These are phyloP conservation scores for Drosophila santomea DNA, from an alignment of 1,140 invertebrate species.

Conservation along the genomic window DNA sequence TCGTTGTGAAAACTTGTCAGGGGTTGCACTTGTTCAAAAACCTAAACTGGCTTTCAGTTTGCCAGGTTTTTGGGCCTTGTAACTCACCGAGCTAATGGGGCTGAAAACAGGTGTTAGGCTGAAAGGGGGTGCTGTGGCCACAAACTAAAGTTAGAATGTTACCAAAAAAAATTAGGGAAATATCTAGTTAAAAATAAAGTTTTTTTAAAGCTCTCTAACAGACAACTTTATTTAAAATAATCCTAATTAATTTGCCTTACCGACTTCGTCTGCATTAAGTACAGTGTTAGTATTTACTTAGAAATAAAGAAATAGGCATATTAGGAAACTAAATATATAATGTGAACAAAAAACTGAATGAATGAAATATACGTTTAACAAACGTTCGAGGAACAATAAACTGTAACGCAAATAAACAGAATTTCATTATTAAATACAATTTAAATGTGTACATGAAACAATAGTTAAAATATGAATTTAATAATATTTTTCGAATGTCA, in stretches of 20 bases:
- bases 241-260: no score
- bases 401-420: not conserved
- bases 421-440: no score
- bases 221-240: not conserved
- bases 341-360: no score
- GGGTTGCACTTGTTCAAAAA: constrained; percentile 34
- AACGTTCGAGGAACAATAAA: no score
- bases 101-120: constrained; percentile 30
- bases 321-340: no score
- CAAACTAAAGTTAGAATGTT: not conserved
- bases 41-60: constrained; percentile 5
- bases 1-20: constrained; percentile 52
- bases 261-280: not conserved
- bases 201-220: not conserved
- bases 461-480: not conserved
- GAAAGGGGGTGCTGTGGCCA: not conserved
- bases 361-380: no score
- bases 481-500: no score
- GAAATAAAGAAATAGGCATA: no score
- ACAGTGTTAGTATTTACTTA: not conserved
- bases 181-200: not conserved
- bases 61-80: not conserved
- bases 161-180: not conserved
- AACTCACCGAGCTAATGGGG: constrained; percentile 45
- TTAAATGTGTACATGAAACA: not conserved